These are phyloP conservation scores for Scaptomyza parva DNA, from an alignment of 2,888 invertebrate species.

Conservation along the genomic window DNA sequence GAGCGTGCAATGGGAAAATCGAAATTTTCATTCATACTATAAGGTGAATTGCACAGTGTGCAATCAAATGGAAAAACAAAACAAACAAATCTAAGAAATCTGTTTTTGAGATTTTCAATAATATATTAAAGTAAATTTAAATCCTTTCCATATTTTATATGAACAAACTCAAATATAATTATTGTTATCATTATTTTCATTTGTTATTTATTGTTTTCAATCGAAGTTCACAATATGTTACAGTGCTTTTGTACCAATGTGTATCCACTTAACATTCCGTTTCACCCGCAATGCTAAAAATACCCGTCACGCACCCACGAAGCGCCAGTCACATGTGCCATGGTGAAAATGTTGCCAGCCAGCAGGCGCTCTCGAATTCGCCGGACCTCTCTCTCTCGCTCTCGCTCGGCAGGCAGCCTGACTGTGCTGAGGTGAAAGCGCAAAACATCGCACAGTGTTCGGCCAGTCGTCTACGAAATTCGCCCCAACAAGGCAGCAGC, in stretches of 20 bases:
- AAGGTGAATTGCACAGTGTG: constrained; percentile 71
- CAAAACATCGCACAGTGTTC: constrained; percentile 45
- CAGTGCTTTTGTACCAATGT: constrained; percentile 48
- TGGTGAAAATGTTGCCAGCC: constrained; percentile 64
- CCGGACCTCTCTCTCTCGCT: constrained; percentile 11
- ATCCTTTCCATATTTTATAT: background rate
- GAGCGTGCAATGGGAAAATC: constrained; percentile 74
- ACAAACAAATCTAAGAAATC: too few species aligned
- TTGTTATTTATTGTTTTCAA: background rate
- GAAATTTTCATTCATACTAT: constrained; percentile 78
- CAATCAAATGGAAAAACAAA: background rate
- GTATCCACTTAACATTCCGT: constrained; percentile 37
- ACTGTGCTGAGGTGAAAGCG: constrained; percentile 47
- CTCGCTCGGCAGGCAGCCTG: constrained; percentile 3
- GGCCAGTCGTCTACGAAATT: constrained; percentile 70
- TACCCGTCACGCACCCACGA: constrained; percentile 62
- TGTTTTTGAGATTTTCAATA: too few species aligned
- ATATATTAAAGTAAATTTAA: background rate
- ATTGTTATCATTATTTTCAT: background rate
- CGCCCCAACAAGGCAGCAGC: constrained; percentile 71
- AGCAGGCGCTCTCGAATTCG: constrained; percentile 11
- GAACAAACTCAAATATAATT: background rate
- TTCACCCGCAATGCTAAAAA: constrained; percentile 74
- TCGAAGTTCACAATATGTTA: background rate
- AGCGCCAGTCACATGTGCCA: constrained; percentile 73